Evolutionary conservation across 2,797 vertebrate species (phyloP).

Genomic region (Discoglossus pictus): DNA sequence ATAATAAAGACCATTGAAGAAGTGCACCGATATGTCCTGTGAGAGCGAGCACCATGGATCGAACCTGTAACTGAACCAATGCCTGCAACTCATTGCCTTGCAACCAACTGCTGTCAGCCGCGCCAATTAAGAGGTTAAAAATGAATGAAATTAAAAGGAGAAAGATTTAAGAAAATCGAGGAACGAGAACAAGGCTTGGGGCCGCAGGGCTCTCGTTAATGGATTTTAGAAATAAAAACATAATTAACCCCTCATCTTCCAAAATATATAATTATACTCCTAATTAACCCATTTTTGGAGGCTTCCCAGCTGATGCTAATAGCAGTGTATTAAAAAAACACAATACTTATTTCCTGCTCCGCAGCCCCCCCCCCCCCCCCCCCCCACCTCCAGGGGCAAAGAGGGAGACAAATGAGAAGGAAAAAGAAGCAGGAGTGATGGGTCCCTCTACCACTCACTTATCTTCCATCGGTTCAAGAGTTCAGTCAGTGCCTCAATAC

Average conservation of each 20-base stretch:
- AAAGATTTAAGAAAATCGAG: constrained; percentile 35
- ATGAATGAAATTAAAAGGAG: constrained; percentile 39
- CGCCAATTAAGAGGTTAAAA: constrained; percentile 46
- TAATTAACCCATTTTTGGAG: constrained; percentile 36
- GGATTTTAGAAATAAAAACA: constrained; percentile 13
- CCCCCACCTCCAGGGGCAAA: constrained; percentile 45
- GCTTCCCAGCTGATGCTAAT: constrained; percentile 21
- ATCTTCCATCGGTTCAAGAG: constrained; percentile 51
- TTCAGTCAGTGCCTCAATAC: constrained; percentile 47
- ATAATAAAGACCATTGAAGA: too few relatives aligned
- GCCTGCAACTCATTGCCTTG: constrained; percentile 21
- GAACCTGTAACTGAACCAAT: constrained; percentile 17
- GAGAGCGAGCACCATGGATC: neutral
- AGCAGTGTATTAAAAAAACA: constrained; percentile 19
- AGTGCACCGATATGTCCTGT: too few relatives aligned
- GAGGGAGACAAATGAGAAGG: constrained; percentile 41
- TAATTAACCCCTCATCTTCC: constrained; percentile 39
- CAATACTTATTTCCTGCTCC: constrained; percentile 37
- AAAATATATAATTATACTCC: constrained; percentile 10
- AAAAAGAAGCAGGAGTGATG: constrained; percentile 49
- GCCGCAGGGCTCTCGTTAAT: constrained; percentile 36
- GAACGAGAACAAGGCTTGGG: constrained; percentile 20
- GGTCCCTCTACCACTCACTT: constrained; percentile 51
- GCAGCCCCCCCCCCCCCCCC: constrained; percentile 12
- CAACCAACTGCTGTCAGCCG: constrained; percentile 22